phyloP scores from a whole-genome alignment of 2,113 vertebrate species.

The Dipodomys stephensi region DNA sequence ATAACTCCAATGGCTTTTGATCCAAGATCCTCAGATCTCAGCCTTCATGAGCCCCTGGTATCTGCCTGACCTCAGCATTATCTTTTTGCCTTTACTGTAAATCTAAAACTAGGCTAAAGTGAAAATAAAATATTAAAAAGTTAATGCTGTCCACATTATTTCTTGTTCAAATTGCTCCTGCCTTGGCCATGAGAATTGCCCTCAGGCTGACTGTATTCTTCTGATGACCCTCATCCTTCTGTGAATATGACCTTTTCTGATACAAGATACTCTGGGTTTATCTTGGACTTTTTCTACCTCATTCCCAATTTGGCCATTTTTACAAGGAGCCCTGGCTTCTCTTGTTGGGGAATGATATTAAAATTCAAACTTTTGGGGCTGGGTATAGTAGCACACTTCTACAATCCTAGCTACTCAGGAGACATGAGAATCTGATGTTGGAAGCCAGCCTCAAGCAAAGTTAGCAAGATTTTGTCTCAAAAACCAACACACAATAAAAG shows the following conservation, averaged over 20 bases:
- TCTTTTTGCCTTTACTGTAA: constrained; percentile 10
- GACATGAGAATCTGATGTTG: too few relatives aligned
- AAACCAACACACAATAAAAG: too few relatives aligned
- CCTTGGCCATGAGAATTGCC: background rate
- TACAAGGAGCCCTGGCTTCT: background rate
- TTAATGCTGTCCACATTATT: background rate
- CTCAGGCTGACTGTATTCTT: constrained; percentile 28
- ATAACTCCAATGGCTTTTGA: too few relatives aligned
- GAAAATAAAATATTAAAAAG: background rate
- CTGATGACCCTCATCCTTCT: background rate
- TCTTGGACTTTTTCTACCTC: background rate
- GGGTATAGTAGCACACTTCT: too few relatives aligned
- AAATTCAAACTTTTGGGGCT: constrained; percentile 11
- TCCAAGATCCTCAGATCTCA: too few relatives aligned
- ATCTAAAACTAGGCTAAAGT: constrained; percentile 35
- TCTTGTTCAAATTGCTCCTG: constrained; percentile 12
- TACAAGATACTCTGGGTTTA: background rate
- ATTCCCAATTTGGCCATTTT: background rate
- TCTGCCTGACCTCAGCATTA: background rate
- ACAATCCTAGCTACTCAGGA: too few relatives aligned
- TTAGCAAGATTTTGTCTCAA: too few relatives aligned
- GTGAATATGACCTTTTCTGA: background rate
- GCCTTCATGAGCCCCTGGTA: too few relatives aligned
- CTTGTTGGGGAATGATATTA: background rate
- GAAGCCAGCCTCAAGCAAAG: too few relatives aligned